Percentiles rank a stretch among this genome's conserved stretches.
Evolutionary conservation across 2,113 vertebrate species (phyloP).

Genomic region (Lagopus leucura): DNA sequence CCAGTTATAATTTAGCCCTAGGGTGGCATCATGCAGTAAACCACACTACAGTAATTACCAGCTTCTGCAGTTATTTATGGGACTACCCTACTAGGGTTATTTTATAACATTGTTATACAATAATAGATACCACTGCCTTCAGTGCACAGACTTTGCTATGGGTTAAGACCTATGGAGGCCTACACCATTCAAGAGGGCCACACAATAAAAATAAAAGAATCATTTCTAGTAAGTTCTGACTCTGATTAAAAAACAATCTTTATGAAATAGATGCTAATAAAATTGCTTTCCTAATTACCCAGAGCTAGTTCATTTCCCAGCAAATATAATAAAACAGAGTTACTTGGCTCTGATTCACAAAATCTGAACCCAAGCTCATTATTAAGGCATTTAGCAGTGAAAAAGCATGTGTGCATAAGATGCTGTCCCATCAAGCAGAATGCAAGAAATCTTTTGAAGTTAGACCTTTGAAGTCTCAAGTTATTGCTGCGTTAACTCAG

Average conservation of each 20-base stretch:
- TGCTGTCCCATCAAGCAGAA: slow-evolving; percentile 84
- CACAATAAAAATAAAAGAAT: slow-evolving; percentile 77
- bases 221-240: slow-evolving; percentile 86
- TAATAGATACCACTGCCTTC: slow-evolving; percentile 70
- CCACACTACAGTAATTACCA: slow-evolving; percentile 59
- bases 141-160: slow-evolving; percentile 9
- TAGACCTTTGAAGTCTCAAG: slow-evolving; percentile 84
- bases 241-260: slow-evolving; percentile 89
- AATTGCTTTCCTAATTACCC: slow-evolving; percentile 88
- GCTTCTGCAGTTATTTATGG: slow-evolving; percentile 69
- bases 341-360: slow-evolving; percentile 87
- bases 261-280: slow-evolving; percentile 89
- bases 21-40: slow-evolving; percentile 47
- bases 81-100: slow-evolving; percentile 43
- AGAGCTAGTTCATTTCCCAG: slow-evolving; percentile 88
- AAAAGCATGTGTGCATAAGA: slow-evolving; percentile 82
- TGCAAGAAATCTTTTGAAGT: slow-evolving; percentile 85
- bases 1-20: slow-evolving; percentile 29
- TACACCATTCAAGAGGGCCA: slow-evolving; percentile 52
- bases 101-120: slow-evolving; percentile 63
- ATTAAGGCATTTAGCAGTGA: slow-evolving; percentile 85
- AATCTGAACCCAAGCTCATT: slow-evolving; percentile 86
- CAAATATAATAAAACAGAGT: slow-evolving; percentile 87
- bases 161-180: slow-evolving; percentile 72
- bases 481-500: slow-evolving; percentile 79